Conservation (phyloP, 2,888 invertebrate species). For the Tachina fera region DNA sequence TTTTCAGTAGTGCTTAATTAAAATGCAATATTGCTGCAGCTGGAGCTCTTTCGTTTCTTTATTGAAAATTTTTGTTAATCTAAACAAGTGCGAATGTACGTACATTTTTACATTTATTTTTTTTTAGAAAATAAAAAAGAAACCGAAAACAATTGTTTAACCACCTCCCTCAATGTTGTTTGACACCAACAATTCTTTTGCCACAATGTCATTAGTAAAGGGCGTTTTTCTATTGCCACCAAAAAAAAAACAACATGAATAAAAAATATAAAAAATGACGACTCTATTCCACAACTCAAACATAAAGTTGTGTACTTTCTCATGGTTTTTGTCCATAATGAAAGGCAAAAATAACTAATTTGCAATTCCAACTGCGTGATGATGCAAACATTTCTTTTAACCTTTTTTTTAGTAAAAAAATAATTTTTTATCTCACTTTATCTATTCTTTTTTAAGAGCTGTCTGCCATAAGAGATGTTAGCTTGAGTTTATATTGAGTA, state of each 20-base stretch:
- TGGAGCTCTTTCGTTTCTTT: slow-evolving; percentile 2
- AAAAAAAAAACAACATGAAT: background rate
- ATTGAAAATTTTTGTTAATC: slow-evolving; percentile 1
- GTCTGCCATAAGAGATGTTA: background rate
- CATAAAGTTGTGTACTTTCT: slow-evolving; percentile 21
- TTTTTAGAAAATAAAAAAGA: slow-evolving; percentile 13
- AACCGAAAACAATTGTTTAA: slow-evolving; percentile 29
- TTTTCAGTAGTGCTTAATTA: slow-evolving; percentile 18
- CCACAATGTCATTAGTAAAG: slow-evolving; percentile 58
- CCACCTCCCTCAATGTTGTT: background rate
- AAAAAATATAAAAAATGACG: slow-evolving; percentile 15
- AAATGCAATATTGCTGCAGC: slow-evolving; percentile 29
- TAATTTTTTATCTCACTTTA: background rate
- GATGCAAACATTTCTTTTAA: slow-evolving; percentile 45
- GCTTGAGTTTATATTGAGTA: background rate
- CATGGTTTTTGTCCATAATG: slow-evolving; percentile 21
- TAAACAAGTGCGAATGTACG: background rate
- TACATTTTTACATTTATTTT: background rate
- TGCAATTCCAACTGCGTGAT: slow-evolving; percentile 66
- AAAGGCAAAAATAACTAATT: slow-evolving; percentile 57
- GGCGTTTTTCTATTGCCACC: slow-evolving; percentile 23
- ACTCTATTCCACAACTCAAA: slow-evolving; percentile 22
- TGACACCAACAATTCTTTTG: slow-evolving; percentile 33
- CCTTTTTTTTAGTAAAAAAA: background rate
- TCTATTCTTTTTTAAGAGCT: background rate